Base-by-base conservation (phyloP, 2,797 vertebrate genomes). In the Miopithecus talapoin region DNA sequence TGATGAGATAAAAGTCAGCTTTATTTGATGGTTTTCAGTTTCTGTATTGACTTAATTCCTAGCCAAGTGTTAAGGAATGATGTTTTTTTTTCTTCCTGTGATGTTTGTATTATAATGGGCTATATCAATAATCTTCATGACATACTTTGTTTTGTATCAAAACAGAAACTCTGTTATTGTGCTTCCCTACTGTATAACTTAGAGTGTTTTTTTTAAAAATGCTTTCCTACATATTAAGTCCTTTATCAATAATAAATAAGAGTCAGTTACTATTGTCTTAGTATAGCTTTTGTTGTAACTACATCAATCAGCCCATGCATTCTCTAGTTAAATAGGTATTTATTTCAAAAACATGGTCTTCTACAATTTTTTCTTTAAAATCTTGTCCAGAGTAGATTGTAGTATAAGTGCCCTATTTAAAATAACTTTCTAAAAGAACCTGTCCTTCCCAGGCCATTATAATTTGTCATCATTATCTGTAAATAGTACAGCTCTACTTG, bases 1-100 rank as follows among this genome's bases (percentile, higher is more conserved):
- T 36, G 13, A 80, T 59, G 41, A 36, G 8, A 30, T 70, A 80
- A 94, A 85, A 89, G 41, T 46, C 22, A 55, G 36, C 48, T 85
- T 81, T 85, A 75, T 79, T 59, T 87, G 41, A 64, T 80, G 80
- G 21, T 61, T 95, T 96, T 75, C 55, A 41, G 13, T 90, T 96
- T 95, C 41, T 86, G 0, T 76, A 41, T 21, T 87, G 72, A 81
- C n/a, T 75, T 80, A 89, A 72, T 85, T 84, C 48, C 36, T 50
- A 91, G 10, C 7, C 4, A 50, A 72, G 41, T n/a, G 39, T 64
- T 85, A 80, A 43, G 2, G 14, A 76, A 72, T 39, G 41, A 39
- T 36, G 2, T 8, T 79, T 81, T 84, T 75, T 83, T 91, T 76
- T 64, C 28, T 48, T 39, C 24, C 78, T 72, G 21, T 41, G 39